Evolutionary conservation across 2,888 invertebrate genomes (phyloP).

Genomic region (Aphelenchoides bicaudatus): DNA sequence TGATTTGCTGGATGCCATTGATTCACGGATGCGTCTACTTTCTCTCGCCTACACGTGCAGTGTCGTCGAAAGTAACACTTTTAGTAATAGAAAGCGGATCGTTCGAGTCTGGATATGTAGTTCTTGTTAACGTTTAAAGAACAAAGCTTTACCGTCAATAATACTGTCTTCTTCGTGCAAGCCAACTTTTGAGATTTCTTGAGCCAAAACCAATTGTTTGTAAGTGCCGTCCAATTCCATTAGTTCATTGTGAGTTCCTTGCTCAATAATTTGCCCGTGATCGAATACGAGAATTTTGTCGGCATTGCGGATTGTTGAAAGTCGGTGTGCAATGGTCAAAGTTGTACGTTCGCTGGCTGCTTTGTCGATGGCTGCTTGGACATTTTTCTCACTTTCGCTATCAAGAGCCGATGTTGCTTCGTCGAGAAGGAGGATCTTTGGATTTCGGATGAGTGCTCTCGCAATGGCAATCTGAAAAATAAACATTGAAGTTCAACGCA

Average conservation of each 20-base stretch:
- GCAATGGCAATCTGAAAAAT: slow-evolving; percentile 56
- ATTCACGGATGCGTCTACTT: slow-evolving; percentile 17
- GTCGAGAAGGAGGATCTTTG: slow-evolving; percentile 59
- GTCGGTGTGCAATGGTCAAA: slow-evolving; percentile 63
- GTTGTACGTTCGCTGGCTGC: slow-evolving; percentile 61
- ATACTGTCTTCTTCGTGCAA: neutral
- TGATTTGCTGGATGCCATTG: slow-evolving; percentile 20
- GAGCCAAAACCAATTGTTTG: slow-evolving; percentile 64
- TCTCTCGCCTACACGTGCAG: slow-evolving; percentile 8
- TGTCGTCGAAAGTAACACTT: neutral
- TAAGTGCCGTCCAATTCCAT: slow-evolving; percentile 70
- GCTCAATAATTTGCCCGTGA: slow-evolving; percentile 66
- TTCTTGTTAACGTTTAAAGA: no score
- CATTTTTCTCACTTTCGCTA: slow-evolving; percentile 66
- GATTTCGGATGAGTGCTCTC: slow-evolving; percentile 59
- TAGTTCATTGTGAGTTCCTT: slow-evolving; percentile 72
- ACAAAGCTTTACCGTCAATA: neutral
- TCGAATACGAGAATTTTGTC: slow-evolving; percentile 64
- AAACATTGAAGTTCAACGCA: no score
- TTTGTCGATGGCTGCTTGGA: slow-evolving; percentile 71
- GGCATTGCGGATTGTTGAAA: slow-evolving; percentile 64
- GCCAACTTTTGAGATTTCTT: slow-evolving; percentile 34
- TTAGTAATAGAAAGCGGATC: neutral
- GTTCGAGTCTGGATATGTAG: neutral
- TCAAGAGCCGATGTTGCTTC: slow-evolving; percentile 62